Evolutionary conservation across 2,113 vertebrate genomes (phyloP), one percentile per base, ranked within the genome.

Genomic region (Todiramphus saurophagus): DNA sequence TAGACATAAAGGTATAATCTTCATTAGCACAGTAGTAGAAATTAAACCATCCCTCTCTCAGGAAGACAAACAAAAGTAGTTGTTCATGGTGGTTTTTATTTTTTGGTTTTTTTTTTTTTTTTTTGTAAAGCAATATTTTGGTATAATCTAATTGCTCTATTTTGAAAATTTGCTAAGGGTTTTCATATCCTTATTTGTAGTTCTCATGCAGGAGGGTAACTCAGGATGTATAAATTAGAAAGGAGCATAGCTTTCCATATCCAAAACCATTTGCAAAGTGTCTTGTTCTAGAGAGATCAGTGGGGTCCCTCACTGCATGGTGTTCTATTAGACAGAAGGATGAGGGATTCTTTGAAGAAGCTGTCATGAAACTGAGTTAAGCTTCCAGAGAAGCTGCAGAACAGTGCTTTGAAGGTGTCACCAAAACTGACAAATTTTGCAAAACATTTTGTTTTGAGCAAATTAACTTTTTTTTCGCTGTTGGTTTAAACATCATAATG

Each of bases 291-390:
- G 24, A 55, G 15, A 51, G 15, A 31, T 3, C 25, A 43, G 5
- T 17, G 24, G 5, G 8, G 11, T 48, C 7, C 5, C 30, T 77
- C 68, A 37, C 28, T 58, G 3, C 3, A 4, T 1, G 1, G 18
- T 43, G 5, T 17, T 69, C 11, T 16, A 9, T n/a, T 46, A 37
- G 7, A 14, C 11, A 72, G 10, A 8, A 58, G 11, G 6, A 30
- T 18, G 11, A 75, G 7, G 2, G 2, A 66, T 58, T 69, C 44
- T 66, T 88, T 85, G 51, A 39, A 66, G 12, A 48, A 88, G 37
- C 0, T 3, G 10, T 24, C n/a, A 44, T 25, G 30, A 73, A 91
- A 64, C 25, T 21, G 16, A 50, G 23, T 75, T 88, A 19, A 48
- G 8, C 19, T 80, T 76, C 31, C 9, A 68, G 28, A 64, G 15